Evolutionary conservation across 2,797 vertebrate genomes (phyloP), one percentile per base, ranked within the genome.

Genomic region (Threskiornis aethiopicus): DNA sequence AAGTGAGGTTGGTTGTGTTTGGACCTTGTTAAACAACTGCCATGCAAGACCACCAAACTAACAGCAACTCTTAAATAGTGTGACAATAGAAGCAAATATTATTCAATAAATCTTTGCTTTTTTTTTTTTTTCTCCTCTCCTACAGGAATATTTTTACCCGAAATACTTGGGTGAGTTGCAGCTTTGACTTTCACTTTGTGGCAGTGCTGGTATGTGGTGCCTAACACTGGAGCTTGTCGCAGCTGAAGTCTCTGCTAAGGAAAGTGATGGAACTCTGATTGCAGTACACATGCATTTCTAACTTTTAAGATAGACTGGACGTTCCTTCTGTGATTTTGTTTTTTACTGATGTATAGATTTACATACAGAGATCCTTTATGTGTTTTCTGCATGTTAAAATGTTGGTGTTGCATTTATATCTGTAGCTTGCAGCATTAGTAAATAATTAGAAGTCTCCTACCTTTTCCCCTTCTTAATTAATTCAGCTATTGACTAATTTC

Each of bases 111-210:
- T 82, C 5, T 29, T 57, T 88, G 69, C 65, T 61, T 91, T 49
- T 12, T 49, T 46, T 44, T 66, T 77, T 72, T 31, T 20, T 5
- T 2, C 18, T 62, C 95, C 75, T 26, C 67, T 96, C 77, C 90
- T 95, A 65, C 97, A 99, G 99, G 99, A 99, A 9, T 99, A 99
- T 97, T 99, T 99, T 98, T 99, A 99, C 93, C 99, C 99, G 47
- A 99, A 98, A 97, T 99, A 99, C 96, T 96, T 99, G 93, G 98
- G 99, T 99, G 98, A 99, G 99, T 99, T 72, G 46, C 73, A 92
- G 46, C 54, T 92, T 83, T 83, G 70, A 28, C 84, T 65, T 95
- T 85, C 28, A 14, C 15, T 73, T 52, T 92, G 61, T 92, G 66
- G 37, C 52, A 73, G 31, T 77, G 16, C 33, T 91, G 62, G n/a